Conservation (phyloP, 2,888 invertebrate genomes). For the Pycnomerus fuliginosus region DNA sequence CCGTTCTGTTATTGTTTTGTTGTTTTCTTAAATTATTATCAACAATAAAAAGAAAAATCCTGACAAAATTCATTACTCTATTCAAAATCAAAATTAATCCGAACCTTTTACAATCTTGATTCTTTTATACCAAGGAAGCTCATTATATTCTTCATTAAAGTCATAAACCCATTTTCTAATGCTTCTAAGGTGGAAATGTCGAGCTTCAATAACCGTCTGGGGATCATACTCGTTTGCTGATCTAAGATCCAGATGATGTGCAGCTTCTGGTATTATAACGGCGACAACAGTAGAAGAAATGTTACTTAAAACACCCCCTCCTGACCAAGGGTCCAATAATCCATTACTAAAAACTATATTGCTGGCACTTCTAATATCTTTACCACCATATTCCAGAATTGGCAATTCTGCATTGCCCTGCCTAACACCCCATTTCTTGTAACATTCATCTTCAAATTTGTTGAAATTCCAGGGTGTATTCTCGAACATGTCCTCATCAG, state of each 20-base stretch:
- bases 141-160: too few relatives aligned
- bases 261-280: conserved; percentile 76
- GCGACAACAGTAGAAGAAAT: conserved; percentile 66
- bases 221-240: conserved; percentile 65
- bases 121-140: too few relatives aligned
- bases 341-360: conserved; percentile 85
- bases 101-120: too few relatives aligned
- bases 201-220: conserved; percentile 61
- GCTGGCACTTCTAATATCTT: conserved; percentile 63
- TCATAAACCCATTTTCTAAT: conserved; percentile 60
- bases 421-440: conserved; percentile 65
- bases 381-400: conserved; percentile 78
- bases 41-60: conserved; percentile 22
- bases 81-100: too few relatives aligned
- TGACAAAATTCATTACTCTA: too few relatives aligned
- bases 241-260: conserved; percentile 85
- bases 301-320: conserved; percentile 75
- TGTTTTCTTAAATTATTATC: conserved; percentile 16
- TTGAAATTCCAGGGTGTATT: conserved; percentile 71
- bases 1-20: conserved; percentile 37
- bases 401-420: conserved; percentile 65
- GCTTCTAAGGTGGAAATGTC: conserved; percentile 61
- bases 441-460: conserved; percentile 66
- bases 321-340: conserved; percentile 83
- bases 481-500: conserved; percentile 79